Evolutionary conservation across 2,113 vertebrate species (phyloP).

Genomic region (Emydura subglobosa): DNA sequence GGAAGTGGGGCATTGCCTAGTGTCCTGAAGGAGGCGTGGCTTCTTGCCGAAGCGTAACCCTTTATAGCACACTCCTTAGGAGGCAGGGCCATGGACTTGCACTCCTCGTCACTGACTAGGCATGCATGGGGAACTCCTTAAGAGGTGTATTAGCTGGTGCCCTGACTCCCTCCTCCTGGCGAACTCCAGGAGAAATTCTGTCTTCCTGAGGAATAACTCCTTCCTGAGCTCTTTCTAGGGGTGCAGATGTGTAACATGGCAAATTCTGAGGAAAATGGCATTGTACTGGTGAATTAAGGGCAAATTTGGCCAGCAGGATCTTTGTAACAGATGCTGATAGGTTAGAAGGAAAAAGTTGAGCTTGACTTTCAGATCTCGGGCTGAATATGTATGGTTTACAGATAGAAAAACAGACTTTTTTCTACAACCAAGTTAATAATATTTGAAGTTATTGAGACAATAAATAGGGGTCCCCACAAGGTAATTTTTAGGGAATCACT

Average conservation of each 20-base stretch:
- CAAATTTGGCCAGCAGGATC: not conserved
- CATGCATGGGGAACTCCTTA: not conserved
- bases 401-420: not conserved
- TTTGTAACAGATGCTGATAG: not conserved
- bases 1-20: not conserved
- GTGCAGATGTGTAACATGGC: not conserved
- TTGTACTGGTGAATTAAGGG: not conserved
- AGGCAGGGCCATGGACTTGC: accelerated
- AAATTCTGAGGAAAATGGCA: not conserved
- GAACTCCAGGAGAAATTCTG: not conserved
- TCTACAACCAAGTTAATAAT: not conserved
- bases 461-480: not conserved
- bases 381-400: not conserved
- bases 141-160: not conserved
- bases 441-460: not conserved
- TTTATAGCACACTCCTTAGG: accelerated
- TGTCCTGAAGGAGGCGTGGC: accelerated
- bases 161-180: not conserved
- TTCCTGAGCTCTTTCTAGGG: not conserved
- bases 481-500: not conserved
- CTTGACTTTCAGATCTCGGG: not conserved
- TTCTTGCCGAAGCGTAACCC: not conserved
- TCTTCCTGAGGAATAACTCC: not conserved
- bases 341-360: not conserved
- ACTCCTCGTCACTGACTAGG: not conserved